Percentiles rank a stretch among this genome's conserved stretches.
phyloP scores from a whole-genome alignment of 2,113 vertebrate genomes.

The Aldabrachelys gigantea region DNA sequence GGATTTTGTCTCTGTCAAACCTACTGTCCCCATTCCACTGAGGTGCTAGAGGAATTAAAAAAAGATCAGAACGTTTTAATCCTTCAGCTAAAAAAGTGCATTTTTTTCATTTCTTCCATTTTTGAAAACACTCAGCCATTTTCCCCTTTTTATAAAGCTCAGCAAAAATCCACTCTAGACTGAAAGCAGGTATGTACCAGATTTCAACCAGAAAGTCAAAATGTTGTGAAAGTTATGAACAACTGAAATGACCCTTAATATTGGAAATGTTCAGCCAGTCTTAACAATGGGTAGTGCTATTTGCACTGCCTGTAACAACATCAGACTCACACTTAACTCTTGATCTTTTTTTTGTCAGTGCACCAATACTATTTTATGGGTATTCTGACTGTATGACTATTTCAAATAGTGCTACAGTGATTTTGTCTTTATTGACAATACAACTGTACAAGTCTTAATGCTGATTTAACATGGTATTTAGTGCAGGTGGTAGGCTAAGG shows the following conservation, averaged over 20 bases:
- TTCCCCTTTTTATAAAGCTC: not conserved
- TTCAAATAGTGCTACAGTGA: not conserved
- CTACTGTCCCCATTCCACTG: not conserved
- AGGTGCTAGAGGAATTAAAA: not conserved
- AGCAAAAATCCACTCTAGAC: not conserved
- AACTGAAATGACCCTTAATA: not conserved
- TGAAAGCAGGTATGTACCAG: not conserved
- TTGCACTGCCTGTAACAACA: not conserved
- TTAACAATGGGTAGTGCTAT: not conserved
- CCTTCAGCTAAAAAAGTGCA: not conserved
- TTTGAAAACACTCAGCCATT: not conserved
- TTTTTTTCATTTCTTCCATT: not conserved
- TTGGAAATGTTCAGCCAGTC: not conserved
- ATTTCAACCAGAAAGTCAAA: not conserved
- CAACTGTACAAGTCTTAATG: not conserved
- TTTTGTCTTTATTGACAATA: not conserved
- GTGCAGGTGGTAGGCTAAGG: not conserved
- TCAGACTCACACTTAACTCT: not conserved
- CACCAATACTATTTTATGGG: not conserved
- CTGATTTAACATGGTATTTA: not conserved
- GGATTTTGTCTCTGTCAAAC: not conserved
- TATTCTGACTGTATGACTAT: not conserved
- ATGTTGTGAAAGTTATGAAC: not conserved
- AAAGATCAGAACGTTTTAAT: not conserved
- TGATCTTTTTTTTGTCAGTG: not conserved